Evolutionary conservation across 2,113 vertebrate genomes (phyloP).

Genomic region (Heteronetta atricapilla): DNA sequence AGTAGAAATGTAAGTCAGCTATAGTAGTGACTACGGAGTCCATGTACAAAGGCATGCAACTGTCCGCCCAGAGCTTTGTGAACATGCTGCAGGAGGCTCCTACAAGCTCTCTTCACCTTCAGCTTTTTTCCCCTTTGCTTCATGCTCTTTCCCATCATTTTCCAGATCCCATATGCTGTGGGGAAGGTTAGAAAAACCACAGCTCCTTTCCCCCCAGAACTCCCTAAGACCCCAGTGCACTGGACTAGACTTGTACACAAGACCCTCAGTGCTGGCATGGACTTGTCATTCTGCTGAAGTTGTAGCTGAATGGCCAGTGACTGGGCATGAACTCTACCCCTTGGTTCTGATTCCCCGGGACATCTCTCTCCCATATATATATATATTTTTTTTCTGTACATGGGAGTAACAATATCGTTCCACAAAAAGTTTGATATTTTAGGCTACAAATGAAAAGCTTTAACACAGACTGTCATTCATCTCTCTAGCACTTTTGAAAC

Average conservation of each 20-base stretch:
- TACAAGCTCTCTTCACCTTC: background rate
- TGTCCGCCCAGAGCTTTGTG: background rate
- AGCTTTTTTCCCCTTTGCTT: background rate
- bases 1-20: background rate
- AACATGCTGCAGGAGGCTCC: background rate
- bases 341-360: background rate
- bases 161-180: background rate
- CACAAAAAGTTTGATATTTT: background rate
- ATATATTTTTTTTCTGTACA: background rate
- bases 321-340: background rate
- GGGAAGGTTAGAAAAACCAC: background rate
- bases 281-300: accelerated
- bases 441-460: background rate
- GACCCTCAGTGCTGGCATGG: background rate
- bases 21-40: background rate
- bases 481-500: background rate
- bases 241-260: background rate
- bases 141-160: background rate
- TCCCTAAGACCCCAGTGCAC: accelerated
- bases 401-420: background rate
- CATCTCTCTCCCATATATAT: background rate
- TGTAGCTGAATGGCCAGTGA: background rate
- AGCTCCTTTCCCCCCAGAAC: background rate
- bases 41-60: background rate
- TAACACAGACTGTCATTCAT: background rate